Base-by-base conservation (phyloP, 1,140 invertebrate genomes). In the Caenorhabditis latens region DNA sequence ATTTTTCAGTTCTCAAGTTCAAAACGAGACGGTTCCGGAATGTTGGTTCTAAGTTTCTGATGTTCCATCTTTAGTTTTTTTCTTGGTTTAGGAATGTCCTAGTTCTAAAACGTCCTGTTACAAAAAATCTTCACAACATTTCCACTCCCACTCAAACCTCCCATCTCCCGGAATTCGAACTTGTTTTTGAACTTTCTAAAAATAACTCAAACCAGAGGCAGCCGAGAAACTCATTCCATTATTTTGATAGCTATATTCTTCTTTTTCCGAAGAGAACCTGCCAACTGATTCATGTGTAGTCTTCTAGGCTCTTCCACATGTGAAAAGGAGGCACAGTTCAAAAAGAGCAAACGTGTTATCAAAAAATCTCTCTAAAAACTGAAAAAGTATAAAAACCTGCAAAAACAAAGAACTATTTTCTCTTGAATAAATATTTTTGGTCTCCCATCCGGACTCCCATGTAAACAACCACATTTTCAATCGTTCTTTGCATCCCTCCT, bases 381-480 rank as follows among this genome's bases (percentile, higher is more conserved):
- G 2, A 32, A 32, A 32, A 32, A 32, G 32, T 32, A 32, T 16
- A 43, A 50, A 79, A 79, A 79, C 46, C n/a, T 50, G 43, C 46
- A 79, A n/a, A 71, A 50, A 11, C 46, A 11, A 24, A 79, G 46
- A 79, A 50, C 71, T 13, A 40, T 61, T 79, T 53, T 48, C 50
- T 50, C 21, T 16, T 24, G n/a, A 79, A 53, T 53, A 79, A 24
- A 79, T 79, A 79, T 79, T 53, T 79, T 79, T 48, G 21, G 13
- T 0, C 21, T 50, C 2, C 32, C 46, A 32, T 4, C 21, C 46
- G 46, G 46, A 63, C 61, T 19, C 19, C 1, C 61, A 24, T 50
- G 71, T 79, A 79, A 79, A 79, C 71, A 79, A 53, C 71, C 71
- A 79, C 71, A 53, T 79, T 48, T 79, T 79, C 46, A 48, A 79